Conservation (phyloP, 1,140 invertebrate species). For the Trachymyrmex cornetzi region DNA sequence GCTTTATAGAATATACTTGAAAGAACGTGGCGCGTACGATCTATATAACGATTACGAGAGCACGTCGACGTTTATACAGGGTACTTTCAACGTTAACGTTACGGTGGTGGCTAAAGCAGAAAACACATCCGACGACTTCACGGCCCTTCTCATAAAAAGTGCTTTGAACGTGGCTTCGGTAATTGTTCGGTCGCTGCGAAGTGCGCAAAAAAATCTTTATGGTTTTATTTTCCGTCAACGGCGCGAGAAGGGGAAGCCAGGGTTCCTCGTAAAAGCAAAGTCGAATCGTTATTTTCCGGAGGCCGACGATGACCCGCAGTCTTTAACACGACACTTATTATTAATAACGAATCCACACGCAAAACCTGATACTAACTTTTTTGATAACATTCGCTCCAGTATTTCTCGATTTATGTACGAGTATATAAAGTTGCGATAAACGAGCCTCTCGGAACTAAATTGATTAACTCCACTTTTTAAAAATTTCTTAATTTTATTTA, state of each 20-base stretch:
- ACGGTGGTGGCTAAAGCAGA: constrained; percentile 22
- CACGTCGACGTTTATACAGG: constrained; percentile 36
- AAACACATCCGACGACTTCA: background rate
- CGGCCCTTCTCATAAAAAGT: constrained; percentile 51
- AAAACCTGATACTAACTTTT: constrained; percentile 3
- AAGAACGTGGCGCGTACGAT: constrained; percentile 56
- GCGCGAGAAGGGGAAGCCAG: background rate
- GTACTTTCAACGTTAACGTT: constrained; percentile 52
- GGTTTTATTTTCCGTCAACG: constrained; percentile 44
- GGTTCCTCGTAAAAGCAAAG: constrained; percentile 23
- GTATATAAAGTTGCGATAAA: background rate
- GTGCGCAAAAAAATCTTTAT: constrained; percentile 66
- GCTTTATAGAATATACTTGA: constrained; percentile 68
- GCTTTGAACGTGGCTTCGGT: constrained; percentile 49
- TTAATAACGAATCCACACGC: constrained; percentile 16
- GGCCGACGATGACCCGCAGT: constrained; percentile 34
- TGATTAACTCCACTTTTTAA: background rate
- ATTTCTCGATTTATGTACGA: background rate
- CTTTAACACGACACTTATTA: constrained; percentile 24
- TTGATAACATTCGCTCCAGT: background rate
- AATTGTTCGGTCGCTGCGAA: constrained; percentile 64
- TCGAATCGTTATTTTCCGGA: constrained; percentile 66
- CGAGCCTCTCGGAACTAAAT: background rate
- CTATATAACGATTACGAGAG: constrained; percentile 65
- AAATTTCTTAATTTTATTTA: constrained; percentile 4